phyloP scores from a whole-genome alignment of 2,113 vertebrate species.

The Colinus virginianus region DNA sequence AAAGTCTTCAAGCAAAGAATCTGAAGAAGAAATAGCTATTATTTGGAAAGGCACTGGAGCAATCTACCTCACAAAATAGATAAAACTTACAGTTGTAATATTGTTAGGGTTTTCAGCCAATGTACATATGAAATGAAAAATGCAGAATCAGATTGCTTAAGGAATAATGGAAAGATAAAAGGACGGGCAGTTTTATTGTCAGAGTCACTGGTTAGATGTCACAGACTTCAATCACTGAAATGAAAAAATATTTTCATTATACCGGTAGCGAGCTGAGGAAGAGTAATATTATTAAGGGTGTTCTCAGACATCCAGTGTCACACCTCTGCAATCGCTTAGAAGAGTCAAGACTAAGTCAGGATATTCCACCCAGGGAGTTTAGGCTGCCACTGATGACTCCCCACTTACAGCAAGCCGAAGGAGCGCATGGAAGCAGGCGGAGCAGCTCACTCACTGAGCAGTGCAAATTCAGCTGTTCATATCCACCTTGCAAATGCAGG shows the following conservation, averaged over 20 bases:
- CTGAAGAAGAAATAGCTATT: slow-evolving; percentile 36
- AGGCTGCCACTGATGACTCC: background rate
- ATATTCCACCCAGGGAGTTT: accelerated
- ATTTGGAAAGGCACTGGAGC: slow-evolving; percentile 12
- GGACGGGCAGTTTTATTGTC: background rate
- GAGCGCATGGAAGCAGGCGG: background rate
- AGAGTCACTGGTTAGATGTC: background rate
- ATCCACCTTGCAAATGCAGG: background rate
- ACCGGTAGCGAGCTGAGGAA: background rate
- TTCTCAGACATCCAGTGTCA: background rate
- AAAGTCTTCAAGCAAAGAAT: slow-evolving; percentile 34
- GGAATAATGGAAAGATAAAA: slow-evolving; percentile 54
- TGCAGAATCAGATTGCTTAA: slow-evolving; percentile 52
- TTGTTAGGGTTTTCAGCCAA: slow-evolving; percentile 43
- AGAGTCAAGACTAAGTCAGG: background rate
- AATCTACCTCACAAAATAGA: slow-evolving; percentile 34
- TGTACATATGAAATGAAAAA: slow-evolving; percentile 62
- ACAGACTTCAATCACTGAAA: slow-evolving; percentile 22
- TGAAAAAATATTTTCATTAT: slow-evolving; percentile 17
- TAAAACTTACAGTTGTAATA: slow-evolving; percentile 13
- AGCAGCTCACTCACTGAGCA: accelerated
- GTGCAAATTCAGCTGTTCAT: accelerated
- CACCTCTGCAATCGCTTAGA: background rate
- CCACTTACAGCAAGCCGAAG: background rate
- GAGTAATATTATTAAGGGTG: background rate